phyloP scores from a whole-genome alignment of 2,113 vertebrate species.

The Lophotis ruficrista region DNA sequence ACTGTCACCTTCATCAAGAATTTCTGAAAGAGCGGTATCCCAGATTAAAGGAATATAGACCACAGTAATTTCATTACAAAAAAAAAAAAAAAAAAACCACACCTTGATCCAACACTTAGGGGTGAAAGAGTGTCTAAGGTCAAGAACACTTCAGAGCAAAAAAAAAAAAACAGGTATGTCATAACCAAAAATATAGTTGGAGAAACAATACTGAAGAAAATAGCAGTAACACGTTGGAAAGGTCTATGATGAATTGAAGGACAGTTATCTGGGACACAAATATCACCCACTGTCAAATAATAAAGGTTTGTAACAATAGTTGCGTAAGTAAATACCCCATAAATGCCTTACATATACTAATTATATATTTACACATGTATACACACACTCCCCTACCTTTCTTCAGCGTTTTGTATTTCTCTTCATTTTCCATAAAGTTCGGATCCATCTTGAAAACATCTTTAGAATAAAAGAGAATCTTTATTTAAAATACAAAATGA shows the following conservation, averaged over 20 bases:
- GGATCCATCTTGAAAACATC: constrained; percentile 99
- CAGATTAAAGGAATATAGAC: not conserved
- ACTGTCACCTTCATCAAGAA: constrained; percentile 95
- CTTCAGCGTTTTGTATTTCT: constrained; percentile 95
- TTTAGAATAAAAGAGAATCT: constrained; percentile 60
- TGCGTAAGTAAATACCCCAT: not conserved
- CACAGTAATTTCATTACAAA: not conserved
- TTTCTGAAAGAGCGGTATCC: constrained; percentile 79
- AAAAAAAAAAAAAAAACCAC: too few species aligned
- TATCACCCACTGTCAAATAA: not conserved
- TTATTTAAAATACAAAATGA: not conserved
- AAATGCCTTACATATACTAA: not conserved
- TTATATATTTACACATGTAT: not conserved
- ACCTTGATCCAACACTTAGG: not conserved
- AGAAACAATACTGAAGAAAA: not conserved
- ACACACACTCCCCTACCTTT: constrained; percentile 75
- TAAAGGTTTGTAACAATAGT: not conserved
- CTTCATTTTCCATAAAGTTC: constrained; percentile 94
- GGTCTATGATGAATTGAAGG: not conserved
- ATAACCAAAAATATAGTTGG: not conserved
- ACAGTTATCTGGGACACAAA: not conserved
- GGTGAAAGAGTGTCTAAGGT: not conserved
- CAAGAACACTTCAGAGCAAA: not conserved
- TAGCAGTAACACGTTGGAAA: not conserved
- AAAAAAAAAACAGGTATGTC: not conserved